Percentiles rank a stretch among this genome's conserved stretches.
These are phyloP conservation scores for Semaprochilodus insignis DNA, from an alignment of 2,797 vertebrate species.

Conservation along the genomic window DNA sequence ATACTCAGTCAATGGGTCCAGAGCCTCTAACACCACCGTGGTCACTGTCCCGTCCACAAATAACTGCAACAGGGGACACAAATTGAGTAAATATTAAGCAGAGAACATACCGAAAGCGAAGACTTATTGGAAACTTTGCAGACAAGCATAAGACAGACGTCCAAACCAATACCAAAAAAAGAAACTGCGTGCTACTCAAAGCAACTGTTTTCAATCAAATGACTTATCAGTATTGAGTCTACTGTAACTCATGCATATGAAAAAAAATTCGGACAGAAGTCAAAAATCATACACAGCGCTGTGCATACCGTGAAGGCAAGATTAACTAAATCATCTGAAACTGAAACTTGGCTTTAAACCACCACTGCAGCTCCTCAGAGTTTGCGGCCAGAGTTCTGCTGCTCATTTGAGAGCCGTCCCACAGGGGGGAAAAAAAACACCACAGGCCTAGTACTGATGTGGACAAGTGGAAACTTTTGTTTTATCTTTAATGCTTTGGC, in stretches of 20 bases:
- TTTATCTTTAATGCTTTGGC: conserved; percentile 10
- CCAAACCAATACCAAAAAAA: neutral
- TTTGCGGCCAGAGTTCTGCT: neutral
- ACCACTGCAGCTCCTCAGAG: neutral
- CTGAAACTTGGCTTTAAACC: neutral
- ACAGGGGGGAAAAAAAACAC: neutral
- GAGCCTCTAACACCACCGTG: conserved; percentile 85
- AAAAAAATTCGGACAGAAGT: neutral
- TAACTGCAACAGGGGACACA: conserved; percentile 76
- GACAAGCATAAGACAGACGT: neutral
- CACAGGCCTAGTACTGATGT: neutral
- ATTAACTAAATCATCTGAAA: conserved; percentile 19
- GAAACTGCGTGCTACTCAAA: neutral
- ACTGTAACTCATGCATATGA: neutral
- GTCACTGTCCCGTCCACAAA: conserved; percentile 88
- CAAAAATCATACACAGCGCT: neutral
- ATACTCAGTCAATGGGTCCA: conserved; percentile 91
- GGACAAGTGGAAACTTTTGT: neutral
- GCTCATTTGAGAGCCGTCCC: conserved; percentile 4
- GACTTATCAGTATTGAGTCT: neutral
- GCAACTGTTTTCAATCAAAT: neutral
- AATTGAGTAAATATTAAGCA: neutral
- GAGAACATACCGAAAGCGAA: neutral
- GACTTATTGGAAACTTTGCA: neutral
- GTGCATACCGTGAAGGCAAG: neutral